These are phyloP conservation scores for Venturia canescens DNA, from an alignment of 1,140 invertebrate genomes.

Conservation along the genomic window DNA sequence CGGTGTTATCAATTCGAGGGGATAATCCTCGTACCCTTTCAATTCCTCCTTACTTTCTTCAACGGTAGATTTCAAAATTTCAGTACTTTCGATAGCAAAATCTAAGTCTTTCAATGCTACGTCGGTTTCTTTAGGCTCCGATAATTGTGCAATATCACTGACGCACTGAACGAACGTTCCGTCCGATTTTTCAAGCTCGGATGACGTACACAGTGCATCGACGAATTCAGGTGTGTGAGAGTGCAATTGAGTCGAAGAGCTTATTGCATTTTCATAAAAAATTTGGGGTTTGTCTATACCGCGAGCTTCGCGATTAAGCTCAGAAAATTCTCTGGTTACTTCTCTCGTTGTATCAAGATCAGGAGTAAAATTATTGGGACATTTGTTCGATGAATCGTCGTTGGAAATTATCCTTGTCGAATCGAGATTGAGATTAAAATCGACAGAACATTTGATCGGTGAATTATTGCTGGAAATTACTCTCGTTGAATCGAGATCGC, in stretches of 20 bases:
- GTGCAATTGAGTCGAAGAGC: background rate
- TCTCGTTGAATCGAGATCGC: too few species aligned
- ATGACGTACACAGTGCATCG: background rate
- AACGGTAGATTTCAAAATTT: background rate
- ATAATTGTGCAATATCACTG: background rate
- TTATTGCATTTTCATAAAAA: background rate
- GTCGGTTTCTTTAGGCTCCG: background rate
- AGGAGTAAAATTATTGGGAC: background rate
- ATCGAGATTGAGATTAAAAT: background rate
- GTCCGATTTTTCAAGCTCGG: background rate
- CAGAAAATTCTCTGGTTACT: background rate
- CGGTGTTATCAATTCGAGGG: slow-evolving; percentile 3
- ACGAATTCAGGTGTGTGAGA: too few species aligned
- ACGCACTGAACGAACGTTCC: slow-evolving; percentile 19
- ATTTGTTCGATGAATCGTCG: slow-evolving; percentile 1
- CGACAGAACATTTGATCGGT: too few species aligned
- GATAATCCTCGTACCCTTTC: background rate
- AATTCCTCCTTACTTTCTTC: background rate
- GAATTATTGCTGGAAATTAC: background rate
- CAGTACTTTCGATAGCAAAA: background rate
- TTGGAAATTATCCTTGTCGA: slow-evolving; percentile 14
- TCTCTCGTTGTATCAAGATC: slow-evolving; percentile 18
- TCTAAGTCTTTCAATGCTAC: background rate
- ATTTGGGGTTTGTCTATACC: background rate
- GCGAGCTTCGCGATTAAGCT: background rate